These are phyloP conservation scores for Acropora yongei DNA, from an alignment of 64 coral and sea anemone species.

Conservation along the genomic window DNA sequence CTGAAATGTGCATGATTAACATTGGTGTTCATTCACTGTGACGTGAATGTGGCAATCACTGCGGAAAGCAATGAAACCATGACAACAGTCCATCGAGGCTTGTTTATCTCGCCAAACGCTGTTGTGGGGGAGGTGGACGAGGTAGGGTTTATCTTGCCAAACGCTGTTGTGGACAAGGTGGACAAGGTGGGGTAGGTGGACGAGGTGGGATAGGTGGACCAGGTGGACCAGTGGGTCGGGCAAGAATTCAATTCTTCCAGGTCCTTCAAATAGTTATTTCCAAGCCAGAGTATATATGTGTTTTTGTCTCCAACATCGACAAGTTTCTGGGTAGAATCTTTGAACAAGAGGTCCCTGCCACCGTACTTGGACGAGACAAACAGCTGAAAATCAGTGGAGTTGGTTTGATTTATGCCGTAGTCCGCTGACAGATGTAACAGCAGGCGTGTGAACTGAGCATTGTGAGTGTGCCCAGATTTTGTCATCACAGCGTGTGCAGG, in stretches of 20 bases:
- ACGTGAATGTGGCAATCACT: background rate
- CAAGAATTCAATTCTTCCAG: constrained; percentile 13
- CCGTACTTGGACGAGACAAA: background rate
- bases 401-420: background rate
- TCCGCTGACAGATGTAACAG: background rate
- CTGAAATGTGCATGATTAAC: too few relatives aligned
- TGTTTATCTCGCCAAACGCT: background rate
- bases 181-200: too few relatives aligned
- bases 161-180: too few relatives aligned
- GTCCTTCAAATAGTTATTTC: background rate
- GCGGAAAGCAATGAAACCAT: background rate
- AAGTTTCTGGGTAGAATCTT: constrained; percentile 63
- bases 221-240: background rate
- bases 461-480: background rate
- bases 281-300: constrained; percentile 48
- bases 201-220: too few relatives aligned
- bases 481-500: constrained; percentile 31
- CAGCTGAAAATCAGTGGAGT: background rate
- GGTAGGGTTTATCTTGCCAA: too few relatives aligned
- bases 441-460: background rate
- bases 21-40: background rate
- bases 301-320: constrained; percentile 6
- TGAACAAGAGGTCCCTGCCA: constrained; percentile 57
- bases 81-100: background rate
- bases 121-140: background rate